phyloP scores from a whole-genome alignment of 2,888 invertebrate genomes.

The Ophion costatus region DNA sequence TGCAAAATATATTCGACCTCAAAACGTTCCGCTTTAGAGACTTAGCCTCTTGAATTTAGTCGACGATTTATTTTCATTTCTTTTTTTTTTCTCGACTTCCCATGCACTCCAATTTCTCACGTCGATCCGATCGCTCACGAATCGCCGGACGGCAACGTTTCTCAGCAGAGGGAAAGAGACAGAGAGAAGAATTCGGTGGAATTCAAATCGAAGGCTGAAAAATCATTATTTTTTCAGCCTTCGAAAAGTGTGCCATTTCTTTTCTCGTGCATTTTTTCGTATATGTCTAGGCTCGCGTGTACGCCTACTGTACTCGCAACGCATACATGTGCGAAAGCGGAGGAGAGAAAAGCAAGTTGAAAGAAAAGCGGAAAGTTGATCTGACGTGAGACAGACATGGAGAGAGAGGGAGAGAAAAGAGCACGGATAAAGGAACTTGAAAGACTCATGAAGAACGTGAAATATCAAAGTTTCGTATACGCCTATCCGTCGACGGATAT shows the following conservation, averaged over 20 bases:
- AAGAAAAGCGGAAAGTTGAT: constrained; percentile 38
- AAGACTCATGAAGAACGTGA: constrained; percentile 9
- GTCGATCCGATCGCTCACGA: neutral
- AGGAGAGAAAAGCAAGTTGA: constrained; percentile 10
- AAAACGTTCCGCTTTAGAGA: too few species aligned
- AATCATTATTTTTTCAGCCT: too few species aligned
- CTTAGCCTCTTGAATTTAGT: too few species aligned
- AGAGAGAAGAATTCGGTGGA: too few species aligned
- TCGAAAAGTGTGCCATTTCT: too few species aligned
- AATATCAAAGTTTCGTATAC: neutral
- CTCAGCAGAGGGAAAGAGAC: too few species aligned
- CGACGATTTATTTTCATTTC: too few species aligned
- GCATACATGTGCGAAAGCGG: neutral
- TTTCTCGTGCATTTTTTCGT: neutral
- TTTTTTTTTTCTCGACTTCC: neutral
- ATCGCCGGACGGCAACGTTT: too few species aligned
- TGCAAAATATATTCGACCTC: too few species aligned
- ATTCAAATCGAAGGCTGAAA: too few species aligned
- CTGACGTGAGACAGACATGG: constrained; percentile 29
- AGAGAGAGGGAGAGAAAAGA: constrained; percentile 2
- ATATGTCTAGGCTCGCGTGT: too few species aligned
- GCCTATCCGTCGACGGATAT: too few species aligned
- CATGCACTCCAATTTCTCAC: neutral
- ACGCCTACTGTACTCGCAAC: neutral
- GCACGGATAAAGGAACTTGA: constrained; percentile 7